Evolutionary conservation across 2,888 invertebrate species (phyloP).

Genomic region (Ctenicera cuprea): DNA sequence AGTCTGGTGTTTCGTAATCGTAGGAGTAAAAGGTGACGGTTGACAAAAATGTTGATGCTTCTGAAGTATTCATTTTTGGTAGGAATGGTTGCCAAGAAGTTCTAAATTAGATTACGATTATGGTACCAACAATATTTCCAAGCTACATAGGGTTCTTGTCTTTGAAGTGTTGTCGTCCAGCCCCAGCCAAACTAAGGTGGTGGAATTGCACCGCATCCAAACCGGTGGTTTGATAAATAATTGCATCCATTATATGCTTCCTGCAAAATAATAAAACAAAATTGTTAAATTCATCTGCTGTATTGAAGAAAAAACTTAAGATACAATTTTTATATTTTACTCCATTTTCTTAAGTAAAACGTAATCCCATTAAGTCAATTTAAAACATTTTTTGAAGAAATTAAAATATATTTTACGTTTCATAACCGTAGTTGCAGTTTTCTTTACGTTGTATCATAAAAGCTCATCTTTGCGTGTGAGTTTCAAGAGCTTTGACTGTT

Average conservation of each 20-base stretch:
- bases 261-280: slow-evolving; percentile 7
- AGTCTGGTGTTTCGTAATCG: slow-evolving; percentile 30
- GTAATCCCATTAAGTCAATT: too few species aligned
- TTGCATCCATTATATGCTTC: not conserved
- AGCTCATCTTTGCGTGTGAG: not conserved
- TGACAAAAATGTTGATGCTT: slow-evolving; percentile 20
- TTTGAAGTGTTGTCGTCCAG: not conserved
- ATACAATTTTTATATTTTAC: too few species aligned
- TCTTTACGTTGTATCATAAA: slow-evolving; percentile 17
- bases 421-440: slow-evolving; percentile 1
- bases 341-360: too few species aligned
- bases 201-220: not conserved
- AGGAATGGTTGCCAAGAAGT: not conserved
- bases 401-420: too few species aligned
- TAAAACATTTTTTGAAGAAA: too few species aligned
- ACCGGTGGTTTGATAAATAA: not conserved
- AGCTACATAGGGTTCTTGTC: not conserved
- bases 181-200: not conserved
- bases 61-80: slow-evolving; percentile 38
- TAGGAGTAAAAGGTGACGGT: slow-evolving; percentile 31
- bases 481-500: slow-evolving; percentile 6
- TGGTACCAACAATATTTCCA: not conserved
- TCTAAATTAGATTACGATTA: not conserved
- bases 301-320: too few species aligned
- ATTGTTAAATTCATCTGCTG: not conserved